Evolutionary conservation across 1,140 invertebrate genomes (phyloP).

Genomic region (Drosophila ficusphila): DNA sequence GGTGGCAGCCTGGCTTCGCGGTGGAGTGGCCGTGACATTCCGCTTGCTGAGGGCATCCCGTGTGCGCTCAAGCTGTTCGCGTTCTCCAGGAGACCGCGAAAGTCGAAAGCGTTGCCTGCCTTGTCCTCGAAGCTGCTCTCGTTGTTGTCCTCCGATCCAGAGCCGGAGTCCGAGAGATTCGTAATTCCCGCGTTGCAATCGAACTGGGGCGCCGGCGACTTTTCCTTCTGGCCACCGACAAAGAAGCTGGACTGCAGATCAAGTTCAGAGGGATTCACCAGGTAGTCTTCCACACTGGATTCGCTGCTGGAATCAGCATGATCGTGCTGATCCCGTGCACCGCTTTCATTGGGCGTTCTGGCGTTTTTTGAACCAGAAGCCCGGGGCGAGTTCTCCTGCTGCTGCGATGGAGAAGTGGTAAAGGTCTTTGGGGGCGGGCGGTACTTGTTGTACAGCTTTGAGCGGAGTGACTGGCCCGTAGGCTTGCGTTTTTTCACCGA

Average conservation of each 20-base stretch:
- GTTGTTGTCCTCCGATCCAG: conserved; percentile 80
- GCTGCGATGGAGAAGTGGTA: conserved; percentile 47
- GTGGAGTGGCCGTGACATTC: conserved; percentile 31
- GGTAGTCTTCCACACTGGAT: conserved; percentile 80
- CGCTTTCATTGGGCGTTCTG: conserved; percentile 83
- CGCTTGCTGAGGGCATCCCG: conserved; percentile 67
- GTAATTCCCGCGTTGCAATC: conserved; percentile 78
- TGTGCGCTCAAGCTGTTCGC: conserved; percentile 78
- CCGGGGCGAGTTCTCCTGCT: conserved; percentile 69
- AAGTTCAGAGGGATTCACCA: conserved; percentile 79
- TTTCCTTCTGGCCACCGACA: conserved; percentile 35
- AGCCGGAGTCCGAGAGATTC: conserved; percentile 70
- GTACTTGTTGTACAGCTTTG: conserved; percentile 81
- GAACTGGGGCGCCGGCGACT: conserved; percentile 71
- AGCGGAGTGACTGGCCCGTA: conserved; percentile 73
- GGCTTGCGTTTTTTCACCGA: conserved; percentile 75
- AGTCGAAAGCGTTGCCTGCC: conserved; percentile 71
- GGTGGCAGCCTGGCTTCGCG: conserved; percentile 34
- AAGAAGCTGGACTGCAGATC: conserved; percentile 82
- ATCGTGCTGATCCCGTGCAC: conserved; percentile 42
- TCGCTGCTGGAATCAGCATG: conserved; percentile 76
- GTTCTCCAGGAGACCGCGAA: conserved; percentile 76
- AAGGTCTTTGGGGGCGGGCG: conserved; percentile 80
- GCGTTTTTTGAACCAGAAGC: conserved; percentile 83
- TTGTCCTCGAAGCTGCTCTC: conserved; percentile 70